phyloP scores from a whole-genome alignment of 2,797 vertebrate genomes.

The Microctenopoma stevenorrisi region DNA sequence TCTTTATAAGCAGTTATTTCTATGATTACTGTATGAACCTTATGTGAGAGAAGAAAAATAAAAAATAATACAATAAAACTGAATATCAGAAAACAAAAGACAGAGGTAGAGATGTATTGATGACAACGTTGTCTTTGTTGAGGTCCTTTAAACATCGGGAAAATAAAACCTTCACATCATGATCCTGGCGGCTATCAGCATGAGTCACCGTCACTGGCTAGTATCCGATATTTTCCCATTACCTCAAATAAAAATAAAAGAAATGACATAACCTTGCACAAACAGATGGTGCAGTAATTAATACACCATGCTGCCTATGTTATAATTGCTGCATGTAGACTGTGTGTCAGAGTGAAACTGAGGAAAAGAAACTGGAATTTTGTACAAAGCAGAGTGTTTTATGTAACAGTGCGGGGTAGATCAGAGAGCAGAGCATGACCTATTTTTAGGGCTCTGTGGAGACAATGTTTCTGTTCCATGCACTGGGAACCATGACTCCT shows the following conservation, averaged over 20 bases:
- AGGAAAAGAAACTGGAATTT: slow-evolving; percentile 53
- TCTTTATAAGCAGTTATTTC: slow-evolving; percentile 53
- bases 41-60: slow-evolving; percentile 21
- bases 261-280: slow-evolving; percentile 12
- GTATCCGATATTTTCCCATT: slow-evolving; percentile 42
- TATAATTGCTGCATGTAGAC: slow-evolving; percentile 16
- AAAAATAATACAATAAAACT: slow-evolving; percentile 15
- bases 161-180: slow-evolving; percentile 23
- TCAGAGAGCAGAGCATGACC: slow-evolving; percentile 81
- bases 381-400: slow-evolving; percentile 72
- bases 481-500: slow-evolving; percentile 71
- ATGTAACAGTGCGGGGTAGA: slow-evolving; percentile 74
- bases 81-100: slow-evolving; percentile 6
- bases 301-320: slow-evolving; percentile 6
- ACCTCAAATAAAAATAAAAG: slow-evolving; percentile 29
- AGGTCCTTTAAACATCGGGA: slow-evolving; percentile 15
- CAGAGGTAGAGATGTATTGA: slow-evolving; percentile 6
- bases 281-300: slow-evolving; percentile 8
- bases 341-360: slow-evolving; percentile 39
- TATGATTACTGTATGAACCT: slow-evolving; percentile 40
- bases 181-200: slow-evolving; percentile 10
- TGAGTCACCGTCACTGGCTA: slow-evolving; percentile 32
- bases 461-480: slow-evolving; percentile 73
- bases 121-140: slow-evolving; percentile 14
- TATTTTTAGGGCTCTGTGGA: slow-evolving; percentile 76